Base-by-base conservation (phyloP, 1,140 invertebrate species). In the Propsilocerus akamusi region DNA sequence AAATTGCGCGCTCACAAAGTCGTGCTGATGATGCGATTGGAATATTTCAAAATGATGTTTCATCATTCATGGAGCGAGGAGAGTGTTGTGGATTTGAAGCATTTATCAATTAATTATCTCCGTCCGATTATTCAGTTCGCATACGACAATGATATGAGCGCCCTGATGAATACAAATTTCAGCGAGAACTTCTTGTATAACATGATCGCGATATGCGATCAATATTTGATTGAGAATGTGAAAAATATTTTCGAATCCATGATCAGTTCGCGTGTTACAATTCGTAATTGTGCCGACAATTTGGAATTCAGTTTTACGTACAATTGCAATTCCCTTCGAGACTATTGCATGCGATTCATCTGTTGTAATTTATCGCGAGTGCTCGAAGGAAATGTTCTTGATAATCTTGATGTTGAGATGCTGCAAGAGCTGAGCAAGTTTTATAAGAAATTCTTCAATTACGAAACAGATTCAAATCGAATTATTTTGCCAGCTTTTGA, bases 21-120 rank as follows among this genome's bases (percentile, higher is more conserved):
- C 63, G 65, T 86, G 41, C 59, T 85, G 23, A 70, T 73, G 0
- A 74, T 79, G 5, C 62, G 80, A 52, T 59, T 79, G 8, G 80
- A 84, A 49, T 85, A 84, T 62, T 86, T 84, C 61, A 68, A 72
- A 48, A 76, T 74, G 59, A 80, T 84, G 77, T 72, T 83, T 50
- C 68, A 70, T 30, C 67, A 70, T 51, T 68, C 72, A 25, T 84
- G 82, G 81, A 67, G 72, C 25, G 75, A 77, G 59, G 74, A 73
- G 57, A 62, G 62, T 49, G 57, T 53, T 0, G 56, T 65, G 2
- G 60, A 55, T 26, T 58, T 64, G 48, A 56, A 51, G 14, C 57
- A 56, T 2, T 55, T 66, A 25, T 58, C 63, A 6, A 14, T 51
- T 4, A 63, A 63, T 49, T 65, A 63, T 26, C 63, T 81, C 53